Base-by-base conservation (phyloP, 1,140 invertebrate species). In the Trichonephila clavata region DNA sequence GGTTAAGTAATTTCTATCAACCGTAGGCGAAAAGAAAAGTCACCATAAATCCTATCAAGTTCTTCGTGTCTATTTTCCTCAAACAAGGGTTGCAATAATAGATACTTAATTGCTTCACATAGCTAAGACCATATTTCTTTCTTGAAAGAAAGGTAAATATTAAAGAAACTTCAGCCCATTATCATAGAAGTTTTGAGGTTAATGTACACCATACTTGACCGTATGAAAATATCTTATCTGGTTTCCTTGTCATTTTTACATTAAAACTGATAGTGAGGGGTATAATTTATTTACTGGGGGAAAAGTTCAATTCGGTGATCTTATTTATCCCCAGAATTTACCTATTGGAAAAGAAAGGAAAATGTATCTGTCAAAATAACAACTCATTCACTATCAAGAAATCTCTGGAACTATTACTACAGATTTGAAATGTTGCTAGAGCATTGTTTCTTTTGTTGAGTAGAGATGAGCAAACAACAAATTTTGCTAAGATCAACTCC, bases 1-100 rank as follows among this genome's bases (percentile, higher is more conserved):
- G 32, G 68, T 77, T 27, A 32, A 27, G 24, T 14, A 24, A 77
- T 77, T 77, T 39, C 16, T 27, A 77, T 77, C 27, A 24, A 32
- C 68, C 18, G 27, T 77, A 77, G 68, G 27, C 68, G 68, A 77
- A 77, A 77, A 14, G 68, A 77, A 13, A 77, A 77, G 68, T 77
- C 68, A 32, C 68, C 68, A 77, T 77, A 77, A 77, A 77, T 77
- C 68, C 32, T 77, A 3, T 18, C 68, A 32, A 0, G 16, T 77
- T 77, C 24, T 77, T 18, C 68, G 27, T 32, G 16, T 27, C 68
- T 6, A 39, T 77, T 77, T 77, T 77, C 16, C 18, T 77, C 68
- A 14, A 10, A 16, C 7, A 6, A 77, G 16, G 68, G 68, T 77
- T 39, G 68, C 27, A 32, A 77, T 39, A 77, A 77, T 16, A 71